phyloP scores from a whole-genome alignment of 2,113 vertebrate species.

The Oncorhynchus gorbuscha region DNA sequence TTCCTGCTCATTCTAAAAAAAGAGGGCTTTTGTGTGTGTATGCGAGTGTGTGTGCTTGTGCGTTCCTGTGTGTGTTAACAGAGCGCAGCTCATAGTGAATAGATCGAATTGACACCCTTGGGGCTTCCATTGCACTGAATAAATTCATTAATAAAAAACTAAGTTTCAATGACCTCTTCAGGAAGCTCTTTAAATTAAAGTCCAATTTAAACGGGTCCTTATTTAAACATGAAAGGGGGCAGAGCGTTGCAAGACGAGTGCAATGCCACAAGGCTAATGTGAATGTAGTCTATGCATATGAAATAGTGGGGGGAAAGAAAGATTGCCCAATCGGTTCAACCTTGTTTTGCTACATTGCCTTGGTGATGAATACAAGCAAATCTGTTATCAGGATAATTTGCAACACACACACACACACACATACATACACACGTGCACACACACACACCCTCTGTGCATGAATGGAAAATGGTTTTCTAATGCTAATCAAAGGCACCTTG shows the following conservation, averaged over 20 bases:
- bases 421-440: too few relatives aligned
- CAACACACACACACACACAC: too few relatives aligned
- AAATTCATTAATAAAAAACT: slow-evolving; percentile 70
- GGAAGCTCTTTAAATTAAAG: slow-evolving; percentile 72
- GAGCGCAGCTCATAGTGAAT: slow-evolving; percentile 79
- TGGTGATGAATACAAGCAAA: slow-evolving; percentile 47
- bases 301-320: slow-evolving; percentile 32
- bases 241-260: slow-evolving; percentile 48
- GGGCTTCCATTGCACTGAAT: slow-evolving; percentile 80
- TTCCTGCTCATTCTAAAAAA: too few relatives aligned
- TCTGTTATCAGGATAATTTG: slow-evolving; percentile 43
- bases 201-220: slow-evolving; percentile 75
- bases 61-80: slow-evolving; percentile 59
- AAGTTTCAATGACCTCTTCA: slow-evolving; percentile 74
- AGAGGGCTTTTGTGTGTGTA: too few relatives aligned
- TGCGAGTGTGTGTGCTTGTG: too few relatives aligned
- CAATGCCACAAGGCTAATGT: slow-evolving; percentile 53
- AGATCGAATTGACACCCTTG: slow-evolving; percentile 84
- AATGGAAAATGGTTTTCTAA: slow-evolving; percentile 45
- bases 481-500: slow-evolving; percentile 37
- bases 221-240: slow-evolving; percentile 60
- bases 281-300: slow-evolving; percentile 24
- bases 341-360: slow-evolving; percentile 46
- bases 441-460: slow-evolving; percentile 38
- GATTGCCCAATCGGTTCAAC: slow-evolving; percentile 36